phyloP scores from a whole-genome alignment of 2,888 invertebrate genomes.

The Pammene fasciana region DNA sequence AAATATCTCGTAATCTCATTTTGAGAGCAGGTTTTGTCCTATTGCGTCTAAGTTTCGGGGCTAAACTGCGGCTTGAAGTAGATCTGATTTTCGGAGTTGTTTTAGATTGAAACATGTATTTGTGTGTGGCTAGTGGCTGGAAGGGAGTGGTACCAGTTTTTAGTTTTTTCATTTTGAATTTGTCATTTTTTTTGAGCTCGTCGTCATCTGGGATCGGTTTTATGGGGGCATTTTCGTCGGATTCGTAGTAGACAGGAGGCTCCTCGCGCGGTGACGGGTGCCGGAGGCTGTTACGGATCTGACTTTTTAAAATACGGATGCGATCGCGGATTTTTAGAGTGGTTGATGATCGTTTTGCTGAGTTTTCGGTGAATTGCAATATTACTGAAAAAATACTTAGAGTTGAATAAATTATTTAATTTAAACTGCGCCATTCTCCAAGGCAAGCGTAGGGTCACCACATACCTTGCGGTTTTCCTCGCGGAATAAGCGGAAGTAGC shows the following conservation, averaged over 20 bases:
- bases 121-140: too few species aligned
- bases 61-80: neutral
- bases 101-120: too few species aligned
- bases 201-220: conserved; percentile 16
- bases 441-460: too few species aligned
- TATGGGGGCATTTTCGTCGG: conserved; percentile 1
- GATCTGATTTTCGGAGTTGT: neutral
- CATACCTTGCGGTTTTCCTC: too few species aligned
- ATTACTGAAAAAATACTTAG: conserved; percentile 3
- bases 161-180: conserved; percentile 1
- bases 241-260: neutral
- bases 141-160: neutral
- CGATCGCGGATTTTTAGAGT: neutral
- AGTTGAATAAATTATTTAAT: too few species aligned
- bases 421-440: too few species aligned
- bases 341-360: neutral
- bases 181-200: conserved; percentile 6
- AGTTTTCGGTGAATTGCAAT: neutral
- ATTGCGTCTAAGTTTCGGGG: neutral
- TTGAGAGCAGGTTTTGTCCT: neutral
- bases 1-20: neutral
- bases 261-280: neutral
- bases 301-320: neutral
- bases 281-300: neutral
- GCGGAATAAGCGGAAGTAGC: too few species aligned